Evolutionary conservation across 2,888 invertebrate genomes (phyloP).

Genomic region (Dasysyrphus tricinctus): DNA sequence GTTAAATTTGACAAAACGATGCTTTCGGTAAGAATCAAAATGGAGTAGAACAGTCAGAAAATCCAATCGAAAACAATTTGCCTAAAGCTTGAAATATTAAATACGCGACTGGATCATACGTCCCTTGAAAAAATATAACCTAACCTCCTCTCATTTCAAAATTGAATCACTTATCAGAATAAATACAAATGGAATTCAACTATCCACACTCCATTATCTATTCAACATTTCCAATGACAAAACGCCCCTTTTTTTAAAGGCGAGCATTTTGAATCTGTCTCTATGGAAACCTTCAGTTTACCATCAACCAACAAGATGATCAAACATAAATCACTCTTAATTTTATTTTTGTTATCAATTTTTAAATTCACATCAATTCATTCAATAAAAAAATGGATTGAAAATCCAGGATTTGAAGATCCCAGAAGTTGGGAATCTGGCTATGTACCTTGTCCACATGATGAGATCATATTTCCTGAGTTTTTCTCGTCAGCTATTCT

Average conservation of each 20-base stretch:
- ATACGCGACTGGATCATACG: too few species aligned
- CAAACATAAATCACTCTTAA: slow-evolving; percentile 31
- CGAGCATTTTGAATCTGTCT: neutral
- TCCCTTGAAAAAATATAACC: too few species aligned
- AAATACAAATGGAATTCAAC: neutral
- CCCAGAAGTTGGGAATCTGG: slow-evolving; percentile 79
- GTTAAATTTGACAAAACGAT: too few species aligned
- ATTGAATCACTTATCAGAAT: neutral
- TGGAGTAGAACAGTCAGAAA: too few species aligned
- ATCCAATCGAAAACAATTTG: too few species aligned
- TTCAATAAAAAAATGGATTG: slow-evolving; percentile 78
- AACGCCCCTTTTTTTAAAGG: slow-evolving; percentile 51
- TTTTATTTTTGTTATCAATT: neutral
- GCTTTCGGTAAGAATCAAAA: too few species aligned
- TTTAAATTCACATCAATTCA: slow-evolving; percentile 1
- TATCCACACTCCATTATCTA: neutral
- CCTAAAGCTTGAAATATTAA: too few species aligned
- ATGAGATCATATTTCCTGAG: slow-evolving; percentile 81
- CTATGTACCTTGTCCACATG: slow-evolving; percentile 79
- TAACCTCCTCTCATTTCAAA: neutral
- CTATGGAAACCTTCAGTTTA: slow-evolving; percentile 32
- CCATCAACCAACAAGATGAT: slow-evolving; percentile 52
- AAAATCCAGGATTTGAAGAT: slow-evolving; percentile 78
- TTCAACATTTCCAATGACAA: neutral
- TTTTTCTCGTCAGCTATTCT: slow-evolving; percentile 79